Evolutionary conservation across 1,140 invertebrate genomes (phyloP), one percentile per base, ranked within the genome.

Genomic region (Geopemphigus sp.): DNA sequence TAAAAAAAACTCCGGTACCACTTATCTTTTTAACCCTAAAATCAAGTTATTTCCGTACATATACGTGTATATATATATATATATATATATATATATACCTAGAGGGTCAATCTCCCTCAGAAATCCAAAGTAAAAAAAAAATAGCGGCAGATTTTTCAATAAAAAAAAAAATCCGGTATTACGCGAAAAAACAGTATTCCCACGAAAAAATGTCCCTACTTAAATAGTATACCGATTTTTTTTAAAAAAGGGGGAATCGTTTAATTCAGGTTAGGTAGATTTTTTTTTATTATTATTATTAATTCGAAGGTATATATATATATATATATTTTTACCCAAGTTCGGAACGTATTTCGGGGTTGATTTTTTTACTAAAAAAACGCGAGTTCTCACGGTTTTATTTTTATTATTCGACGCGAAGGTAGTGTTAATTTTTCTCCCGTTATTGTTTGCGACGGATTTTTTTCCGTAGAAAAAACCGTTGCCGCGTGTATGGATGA

Each of bases 1-100:
- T n/a, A n/a, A n/a, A 54, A 57, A 39, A 76, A 57, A 61, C 50
- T 47, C 22, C 54, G 39, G 57, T 50, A 47, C 39, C 74, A 78
- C 74, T 78, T 59, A 61, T 78, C 57, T 45, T 78, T 78, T 76
- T 61, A 78, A 78, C 74, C 74, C 74, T 78, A 78, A 78, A 78
- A 78, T 57, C 56, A 45, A 78, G 57, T 78, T 63, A 78, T 78
- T 78, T 78, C 39, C 57, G 57, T 72, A 54, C 47, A 50, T 50
- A 12, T 50, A 50, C 2, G n/a, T n/a, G n/a, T n/a, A n/a, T n/a
- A n/a, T n/a, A n/a, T n/a, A n/a, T n/a, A n/a, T n/a, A n/a, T n/a
- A n/a, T n/a, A n/a, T n/a, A n/a, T n/a, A n/a, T n/a, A n/a, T 53
- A 26, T 17, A 4, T 50, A 53, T 54, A 29, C 10, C 10, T 1